phyloP scores from a whole-genome alignment of 2,888 invertebrate genomes.

The Tortrix viridana region DNA sequence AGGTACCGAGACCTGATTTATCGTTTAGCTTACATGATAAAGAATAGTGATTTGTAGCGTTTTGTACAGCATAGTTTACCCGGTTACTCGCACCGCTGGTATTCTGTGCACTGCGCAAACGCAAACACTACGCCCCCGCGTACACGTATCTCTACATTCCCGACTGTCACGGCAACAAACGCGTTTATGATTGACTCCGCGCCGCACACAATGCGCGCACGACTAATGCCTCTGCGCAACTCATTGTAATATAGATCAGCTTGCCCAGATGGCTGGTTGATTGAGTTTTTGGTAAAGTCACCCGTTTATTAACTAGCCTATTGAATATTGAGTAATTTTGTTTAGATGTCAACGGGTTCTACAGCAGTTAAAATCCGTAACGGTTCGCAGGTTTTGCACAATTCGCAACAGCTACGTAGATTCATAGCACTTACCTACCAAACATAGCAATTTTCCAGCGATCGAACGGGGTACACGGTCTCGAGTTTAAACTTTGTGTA shows the following conservation, averaged over 20 bases:
- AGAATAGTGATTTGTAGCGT: too few species aligned
- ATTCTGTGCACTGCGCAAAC: slow-evolving; percentile 52
- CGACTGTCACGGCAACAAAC: slow-evolving; percentile 71
- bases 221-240: slow-evolving; percentile 79
- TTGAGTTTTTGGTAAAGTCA: slow-evolving; percentile 42
- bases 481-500: too few species aligned
- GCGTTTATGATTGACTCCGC: slow-evolving; percentile 74
- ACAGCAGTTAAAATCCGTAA: not conserved
- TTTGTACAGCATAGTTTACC: not conserved
- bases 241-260: slow-evolving; percentile 54
- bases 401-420: not conserved
- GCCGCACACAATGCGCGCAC: slow-evolving; percentile 46
- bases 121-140: slow-evolving; percentile 68
- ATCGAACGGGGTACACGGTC: too few species aligned
- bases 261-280: slow-evolving; percentile 66
- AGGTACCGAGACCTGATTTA: too few species aligned
- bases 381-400: slow-evolving; percentile 7
- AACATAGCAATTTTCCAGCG: too few species aligned
- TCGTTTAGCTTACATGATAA: too few species aligned
- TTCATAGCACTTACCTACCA: too few species aligned
- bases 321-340: slow-evolving; percentile 20
- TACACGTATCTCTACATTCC: slow-evolving; percentile 54
- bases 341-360: slow-evolving; percentile 24
- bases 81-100: slow-evolving; percentile 1
- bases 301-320: slow-evolving; percentile 23